Conservation (phyloP, 2,888 invertebrate species). For the Quadriops clusia region DNA sequence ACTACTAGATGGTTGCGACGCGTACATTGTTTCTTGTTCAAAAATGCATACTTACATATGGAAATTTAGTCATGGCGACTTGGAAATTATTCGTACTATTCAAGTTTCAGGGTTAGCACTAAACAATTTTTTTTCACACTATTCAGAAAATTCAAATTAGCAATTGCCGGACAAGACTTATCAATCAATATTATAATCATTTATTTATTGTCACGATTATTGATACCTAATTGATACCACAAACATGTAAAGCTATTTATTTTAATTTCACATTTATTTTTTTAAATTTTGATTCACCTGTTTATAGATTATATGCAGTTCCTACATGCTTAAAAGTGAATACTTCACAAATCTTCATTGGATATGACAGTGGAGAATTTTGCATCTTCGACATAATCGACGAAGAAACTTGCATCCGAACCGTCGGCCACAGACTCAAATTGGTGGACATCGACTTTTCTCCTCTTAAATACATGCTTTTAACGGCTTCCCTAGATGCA, state of each 20-base stretch:
- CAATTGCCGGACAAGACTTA: too few relatives aligned
- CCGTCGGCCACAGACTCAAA: conserved; percentile 21
- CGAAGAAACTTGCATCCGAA: conserved; percentile 14
- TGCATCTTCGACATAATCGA: conserved; percentile 21
- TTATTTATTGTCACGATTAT: not conserved
- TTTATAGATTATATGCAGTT: conserved; percentile 18
- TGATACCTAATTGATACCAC: not conserved
- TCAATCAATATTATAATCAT: conserved; percentile 4
- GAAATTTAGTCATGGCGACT: conserved; percentile 15
- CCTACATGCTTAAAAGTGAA: conserved; percentile 19
- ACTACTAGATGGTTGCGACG: conserved; percentile 19
- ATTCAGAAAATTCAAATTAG: too few relatives aligned
- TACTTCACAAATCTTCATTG: conserved; percentile 19
- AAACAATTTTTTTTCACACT: not conserved
- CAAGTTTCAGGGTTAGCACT: conserved; percentile 17
- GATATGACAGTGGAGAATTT: conserved; percentile 24
- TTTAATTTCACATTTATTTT: not conserved
- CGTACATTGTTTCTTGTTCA: conserved; percentile 20
- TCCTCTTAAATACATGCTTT: conserved; percentile 15
- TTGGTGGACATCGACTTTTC: conserved; percentile 23
- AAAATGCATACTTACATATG: conserved; percentile 20
- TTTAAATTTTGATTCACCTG: not conserved
- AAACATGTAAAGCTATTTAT: not conserved
- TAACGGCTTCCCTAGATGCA: conserved; percentile 21
- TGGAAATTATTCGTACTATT: conserved; percentile 20